Evolutionary conservation across 1,140 invertebrate genomes (phyloP).

Genomic region (Zaprionus ghesquierei): DNA sequence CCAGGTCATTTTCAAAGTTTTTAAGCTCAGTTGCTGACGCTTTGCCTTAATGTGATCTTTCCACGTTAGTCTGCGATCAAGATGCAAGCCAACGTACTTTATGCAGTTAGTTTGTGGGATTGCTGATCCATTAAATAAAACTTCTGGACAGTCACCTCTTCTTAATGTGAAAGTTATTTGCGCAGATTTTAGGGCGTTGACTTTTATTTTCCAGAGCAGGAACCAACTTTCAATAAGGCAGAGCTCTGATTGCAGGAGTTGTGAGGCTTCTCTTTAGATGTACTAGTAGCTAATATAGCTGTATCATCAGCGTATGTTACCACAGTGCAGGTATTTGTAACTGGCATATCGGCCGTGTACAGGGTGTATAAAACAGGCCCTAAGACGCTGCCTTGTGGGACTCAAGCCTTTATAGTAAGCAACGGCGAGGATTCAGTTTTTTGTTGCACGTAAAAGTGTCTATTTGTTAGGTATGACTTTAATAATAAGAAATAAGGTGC

Average conservation of each 20-base stretch:
- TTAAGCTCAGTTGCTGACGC: conserved; percentile 28
- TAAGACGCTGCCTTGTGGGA: not conserved
- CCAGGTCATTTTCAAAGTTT: conserved; percentile 35
- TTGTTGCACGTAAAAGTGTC: conserved; percentile 53
- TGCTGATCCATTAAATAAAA: conserved; percentile 15
- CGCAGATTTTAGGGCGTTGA: no score
- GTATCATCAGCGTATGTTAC: conserved; percentile 12
- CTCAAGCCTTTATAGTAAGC: not conserved
- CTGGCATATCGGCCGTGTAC: conserved; percentile 24
- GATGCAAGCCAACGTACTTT: conserved; percentile 23
- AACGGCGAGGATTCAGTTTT: conserved; percentile 9
- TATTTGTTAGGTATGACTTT: conserved; percentile 49
- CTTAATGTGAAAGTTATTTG: conserved; percentile 22
- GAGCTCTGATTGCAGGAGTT: conserved; percentile 19
- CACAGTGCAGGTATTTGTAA: not conserved
- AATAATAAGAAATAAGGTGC: conserved; percentile 41
- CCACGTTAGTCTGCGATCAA: conserved; percentile 17
- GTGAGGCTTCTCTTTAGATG: conserved; percentile 7
- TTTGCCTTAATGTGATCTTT: conserved; percentile 24
- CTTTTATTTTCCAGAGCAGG: no score
- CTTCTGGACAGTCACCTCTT: conserved; percentile 19
- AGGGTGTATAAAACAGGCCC: conserved; percentile 26
- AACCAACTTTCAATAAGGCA: conserved; percentile 26
- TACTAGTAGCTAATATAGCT: conserved; percentile 10
- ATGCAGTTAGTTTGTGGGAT: conserved; percentile 25